Base-by-base conservation (phyloP, 2,888 invertebrate genomes). In the Xestia c-nigrum region DNA sequence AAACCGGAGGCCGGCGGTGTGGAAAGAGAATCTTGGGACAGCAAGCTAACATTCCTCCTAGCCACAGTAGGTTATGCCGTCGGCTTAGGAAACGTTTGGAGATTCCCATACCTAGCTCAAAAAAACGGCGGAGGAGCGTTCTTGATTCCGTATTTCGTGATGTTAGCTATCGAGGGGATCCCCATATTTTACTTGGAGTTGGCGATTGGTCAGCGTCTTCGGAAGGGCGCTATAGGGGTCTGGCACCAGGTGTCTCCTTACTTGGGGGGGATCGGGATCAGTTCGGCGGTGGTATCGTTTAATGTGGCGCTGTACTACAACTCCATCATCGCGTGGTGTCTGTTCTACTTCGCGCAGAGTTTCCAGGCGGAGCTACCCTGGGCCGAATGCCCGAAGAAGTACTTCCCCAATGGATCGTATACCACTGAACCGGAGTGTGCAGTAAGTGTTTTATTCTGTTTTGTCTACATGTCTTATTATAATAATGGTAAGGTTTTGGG, bases 51-150 rank as follows among this genome's bases (percentile, higher is more conserved):
- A 70, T 99, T 99, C 93, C 97, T 99, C 31, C 94, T 99, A 87
- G 99, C 99, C 0, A 99, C 99, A n/a, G 98, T 99, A 61, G 99
- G 99, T 75, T 99, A 99, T 90, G 99, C 99, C 9, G 99, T 99
- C 3, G 99, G 99, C 0, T 97, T 99, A 63, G 99, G 99, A 9
- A 99, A 99, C 91, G 99, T 99, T 1, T 99, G 99, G 99, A 97
- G 99, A 87, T 99, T 99, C 94, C 99, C 99, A 0, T 99, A 99
- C 94, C 96, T 99, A 85, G 99, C 99, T 0, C 99, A 99, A 92
- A 99, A 99, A 94, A 99, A 99, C 91, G 99, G 99, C 0, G 99
- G 99, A 75, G 99, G 99, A 40, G 99, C 99, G n/a, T 99, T 99
- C 93, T 96, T 99, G 81, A 99, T 99, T 88, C 99, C 99, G 0